Evolutionary conservation across 2,888 invertebrate species (phyloP), one percentile per base, ranked within the genome.

Genomic region (Acanthoscelides obtectus): DNA sequence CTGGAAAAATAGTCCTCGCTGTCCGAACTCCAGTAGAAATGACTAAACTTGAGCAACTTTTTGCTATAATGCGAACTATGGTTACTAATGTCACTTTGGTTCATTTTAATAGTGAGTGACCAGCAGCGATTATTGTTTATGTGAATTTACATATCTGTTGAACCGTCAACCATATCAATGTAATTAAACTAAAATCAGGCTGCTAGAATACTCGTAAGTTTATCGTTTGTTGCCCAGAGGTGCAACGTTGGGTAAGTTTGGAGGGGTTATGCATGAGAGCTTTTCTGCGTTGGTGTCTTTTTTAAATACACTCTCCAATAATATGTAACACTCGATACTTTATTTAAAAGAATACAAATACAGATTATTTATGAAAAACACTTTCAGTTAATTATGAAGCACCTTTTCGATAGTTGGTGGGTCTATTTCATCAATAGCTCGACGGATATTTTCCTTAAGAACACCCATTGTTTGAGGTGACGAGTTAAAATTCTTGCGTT

Each of bases 1-100:
- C 67, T 19, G 17, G 22, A 67, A 12, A 45, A 45, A 45, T 45
- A 45, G 45, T 45, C 45, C 45, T 4, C 12, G 12, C 20, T 21
- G 4, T 22, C n/a, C 0, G 67, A 67, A 20, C 67, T 67, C 67
- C 67, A 67, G 21, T 67, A 67, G 22, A 67, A 67, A n/a, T 67
- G 67, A n/a, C 67, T 67, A 22, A 67, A 67, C 67, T 20, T 67
- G 22, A 67, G 20, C 20, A 22, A 19, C 20, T 20, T 67, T 1
- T 22, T 20, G 17, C 3, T 67, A 21, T 6, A 45, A 12, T 45
- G 1, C 1, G 6, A 6, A 45, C 45, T 45, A 12, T 45, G 45
- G 5, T 12, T 12, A 12, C 45, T 45, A 12, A 17, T 12, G 17
- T 12, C 17, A 12, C 45, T 45, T 45, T 45, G 45, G 45, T 45